Evolutionary conservation across 23 tunicate genomes (phyloP).

Genomic region (Halocynthia roretzi): DNA sequence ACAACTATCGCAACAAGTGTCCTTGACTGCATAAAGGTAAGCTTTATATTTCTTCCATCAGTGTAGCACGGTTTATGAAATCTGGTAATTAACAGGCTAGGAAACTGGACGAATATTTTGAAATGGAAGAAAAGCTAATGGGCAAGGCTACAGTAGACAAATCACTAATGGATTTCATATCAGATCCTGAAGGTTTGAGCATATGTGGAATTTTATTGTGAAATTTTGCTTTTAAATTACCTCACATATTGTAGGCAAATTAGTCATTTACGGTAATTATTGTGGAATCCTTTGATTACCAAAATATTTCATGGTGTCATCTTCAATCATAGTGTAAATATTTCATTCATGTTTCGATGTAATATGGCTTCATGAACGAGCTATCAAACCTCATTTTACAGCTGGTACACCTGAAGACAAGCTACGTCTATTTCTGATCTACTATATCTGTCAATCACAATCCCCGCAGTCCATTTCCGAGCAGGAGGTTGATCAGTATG

Average conservation of each 20-base stretch:
- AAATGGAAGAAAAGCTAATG: conserved; percentile 90
- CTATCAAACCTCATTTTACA: background rate
- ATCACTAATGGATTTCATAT: conserved; percentile 69
- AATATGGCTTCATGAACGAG: too few species aligned
- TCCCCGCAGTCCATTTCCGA: conserved; percentile 24
- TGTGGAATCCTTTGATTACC: too few species aligned
- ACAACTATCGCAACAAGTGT: conserved; percentile 92
- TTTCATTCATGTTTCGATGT: too few species aligned
- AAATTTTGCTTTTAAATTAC: too few species aligned
- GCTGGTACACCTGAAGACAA: conserved; percentile 66
- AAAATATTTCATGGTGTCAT: too few species aligned
- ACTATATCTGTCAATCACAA: conserved; percentile 56
- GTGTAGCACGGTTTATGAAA: background rate
- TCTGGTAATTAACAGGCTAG: conserved; percentile 19
- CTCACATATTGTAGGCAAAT: too few species aligned
- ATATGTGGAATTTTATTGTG: too few species aligned
- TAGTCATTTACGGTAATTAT: too few species aligned
- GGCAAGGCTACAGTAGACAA: conserved; percentile 71
- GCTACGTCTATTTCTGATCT: conserved; percentile 74
- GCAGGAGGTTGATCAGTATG: conserved; percentile 56
- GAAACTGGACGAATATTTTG: conserved; percentile 90
- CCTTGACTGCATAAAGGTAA: conserved; percentile 77
- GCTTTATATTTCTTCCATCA: too few species aligned
- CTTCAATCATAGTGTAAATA: too few species aligned
- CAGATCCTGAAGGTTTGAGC: conserved; percentile 38